Evolutionary conservation across 2,888 invertebrate genomes (phyloP).

Genomic region (Strigamia crassipes): DNA sequence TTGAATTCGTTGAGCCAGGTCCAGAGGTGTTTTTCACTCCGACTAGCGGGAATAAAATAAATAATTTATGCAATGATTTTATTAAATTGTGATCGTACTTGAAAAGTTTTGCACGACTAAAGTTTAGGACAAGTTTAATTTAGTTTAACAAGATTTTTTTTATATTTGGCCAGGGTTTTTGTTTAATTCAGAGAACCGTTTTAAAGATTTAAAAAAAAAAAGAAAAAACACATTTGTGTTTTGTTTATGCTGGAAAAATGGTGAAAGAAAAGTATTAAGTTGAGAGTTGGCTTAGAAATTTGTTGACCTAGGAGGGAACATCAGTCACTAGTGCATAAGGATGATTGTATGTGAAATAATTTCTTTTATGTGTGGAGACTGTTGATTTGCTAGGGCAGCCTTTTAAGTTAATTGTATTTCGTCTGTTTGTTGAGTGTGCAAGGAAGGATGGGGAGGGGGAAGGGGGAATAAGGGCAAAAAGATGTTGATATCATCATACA

Average conservation of each 20-base stretch:
- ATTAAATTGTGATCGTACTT: background rate
- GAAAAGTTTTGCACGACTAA: background rate
- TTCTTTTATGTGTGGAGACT: background rate
- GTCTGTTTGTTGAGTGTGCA: background rate
- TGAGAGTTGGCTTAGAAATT: background rate
- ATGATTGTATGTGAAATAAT: background rate
- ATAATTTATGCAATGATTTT: background rate
- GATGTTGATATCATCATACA: slow-evolving; percentile 21
- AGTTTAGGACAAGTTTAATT: background rate
- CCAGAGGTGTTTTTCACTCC: background rate
- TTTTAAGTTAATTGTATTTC: background rate
- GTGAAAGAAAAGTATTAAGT: background rate
- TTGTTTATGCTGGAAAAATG: background rate
- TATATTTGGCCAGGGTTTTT: too few species aligned
- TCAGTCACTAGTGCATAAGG: background rate
- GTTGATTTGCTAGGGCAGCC: background rate
- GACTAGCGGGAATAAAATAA: background rate
- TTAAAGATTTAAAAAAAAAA: background rate
- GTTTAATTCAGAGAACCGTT: background rate
- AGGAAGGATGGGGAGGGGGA: too few species aligned
- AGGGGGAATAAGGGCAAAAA: background rate
- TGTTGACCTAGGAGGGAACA: background rate
- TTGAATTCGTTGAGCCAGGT: background rate
- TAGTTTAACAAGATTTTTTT: background rate
- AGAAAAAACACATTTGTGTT: background rate